Evolutionary conservation across 2,888 invertebrate genomes (phyloP), one percentile per base, ranked within the genome.

Genomic region (Noctua pronuba): DNA sequence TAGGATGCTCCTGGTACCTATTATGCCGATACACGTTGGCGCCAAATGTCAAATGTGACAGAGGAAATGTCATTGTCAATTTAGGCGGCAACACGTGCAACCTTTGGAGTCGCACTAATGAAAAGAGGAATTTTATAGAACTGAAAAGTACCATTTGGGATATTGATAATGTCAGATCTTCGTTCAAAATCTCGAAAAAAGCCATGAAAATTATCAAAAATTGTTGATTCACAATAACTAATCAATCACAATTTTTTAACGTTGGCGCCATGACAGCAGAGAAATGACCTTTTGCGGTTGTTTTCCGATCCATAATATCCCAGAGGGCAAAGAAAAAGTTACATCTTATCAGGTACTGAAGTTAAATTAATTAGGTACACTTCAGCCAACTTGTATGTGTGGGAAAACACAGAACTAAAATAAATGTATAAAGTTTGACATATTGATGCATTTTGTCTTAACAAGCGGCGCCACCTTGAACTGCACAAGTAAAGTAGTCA

Each of bases 21-120:
- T 46, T 38, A 70, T 3, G n/a, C 18, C 35, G n/a, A 52, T 24
- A 41, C 11, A 55, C 4, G 16, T 67, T 60, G 6, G 21, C 58
- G 41, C 16, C 49, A 67, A 77, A 55, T 77, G 35, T 76, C 55
- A 69, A 76, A 78, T 49, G 13, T 38, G 28, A 75, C 38, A 74
- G 3, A 11, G 13, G n/a, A 66, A 66, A 75, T 58, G 18, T 58
- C 58, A 64, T 13, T 62, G 21, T 35, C 13, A 49, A 41, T 62
- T 49, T 72, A 18, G 24, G 46, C 46, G 72, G 60, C 8, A 72
- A 72, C 21, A 70, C 18, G 24, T 46, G 16, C 16, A 21, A 46
- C 21, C 28, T 31, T 24, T 41, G 24, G 4, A 67, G 31, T 67
- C 7, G 3, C n/a, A n/a, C 3, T 31, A 46, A 31, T 2, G 11